Percentiles rank a stretch among this genome's conserved stretches.
Conservation (phyloP, 2,888 invertebrate genomes). For the Chouioia cunea region DNA sequence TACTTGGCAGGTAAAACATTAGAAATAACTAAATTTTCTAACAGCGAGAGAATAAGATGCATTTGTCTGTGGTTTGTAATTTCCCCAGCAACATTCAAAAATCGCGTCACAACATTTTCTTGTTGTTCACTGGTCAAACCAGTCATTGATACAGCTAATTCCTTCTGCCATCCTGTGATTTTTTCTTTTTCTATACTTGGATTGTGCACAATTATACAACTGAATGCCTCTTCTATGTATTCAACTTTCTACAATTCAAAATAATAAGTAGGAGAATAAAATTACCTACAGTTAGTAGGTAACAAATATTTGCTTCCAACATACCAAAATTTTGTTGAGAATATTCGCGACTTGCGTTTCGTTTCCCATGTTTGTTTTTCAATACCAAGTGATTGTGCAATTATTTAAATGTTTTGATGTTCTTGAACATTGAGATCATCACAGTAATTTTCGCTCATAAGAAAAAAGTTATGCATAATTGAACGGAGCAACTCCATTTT, state of each 20-base stretch:
- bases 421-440: conserved; percentile 27
- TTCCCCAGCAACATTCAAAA: conserved; percentile 79
- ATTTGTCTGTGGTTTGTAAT: conserved; percentile 82
- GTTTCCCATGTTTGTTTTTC: conserved; percentile 68
- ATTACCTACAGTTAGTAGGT: not conserved
- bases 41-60: conserved; percentile 79
- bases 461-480: conserved; percentile 9
- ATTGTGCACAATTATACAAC: conserved; percentile 86
- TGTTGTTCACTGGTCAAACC: conserved; percentile 79
- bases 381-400: conserved; percentile 8
- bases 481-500: conserved; percentile 5
- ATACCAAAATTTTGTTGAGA: conserved; percentile 77
- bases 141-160: conserved; percentile 77
- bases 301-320: conserved; percentile 53
- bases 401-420: conserved; percentile 19
- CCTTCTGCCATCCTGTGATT: conserved; percentile 77
- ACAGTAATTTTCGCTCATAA: not conserved
- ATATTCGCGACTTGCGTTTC: conserved; percentile 76
- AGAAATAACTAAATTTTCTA: conserved; percentile 81
- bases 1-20: conserved; percentile 83
- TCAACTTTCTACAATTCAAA: conserved; percentile 78
- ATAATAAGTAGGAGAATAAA: too few relatives aligned
- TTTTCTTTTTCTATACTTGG: conserved; percentile 79
- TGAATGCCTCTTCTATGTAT: conserved; percentile 89
- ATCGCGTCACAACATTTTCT: conserved; percentile 81